Evolutionary conservation across 2,888 invertebrate species (phyloP), one percentile per base, ranked within the genome.

Genomic region (Limenitis camilla): DNA sequence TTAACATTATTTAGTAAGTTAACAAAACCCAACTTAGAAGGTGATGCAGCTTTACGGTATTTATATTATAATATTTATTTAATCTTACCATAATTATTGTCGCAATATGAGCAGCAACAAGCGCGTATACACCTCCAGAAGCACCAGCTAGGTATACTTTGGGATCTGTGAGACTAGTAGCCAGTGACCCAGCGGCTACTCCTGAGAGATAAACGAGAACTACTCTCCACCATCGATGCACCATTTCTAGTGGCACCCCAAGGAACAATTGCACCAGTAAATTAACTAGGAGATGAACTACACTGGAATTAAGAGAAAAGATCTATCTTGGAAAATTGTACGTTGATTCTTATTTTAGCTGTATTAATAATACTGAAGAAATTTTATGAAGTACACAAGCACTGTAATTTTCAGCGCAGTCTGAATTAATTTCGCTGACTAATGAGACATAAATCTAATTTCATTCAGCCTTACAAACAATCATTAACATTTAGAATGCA

Each of bases 171-270:
- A 96, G 89, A 5, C 94, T 94, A 7, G 95, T 95, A 4, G 93
- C 94, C 60, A 96, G 88, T 0, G 95, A 95, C 4, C 96, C 96
- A 1, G 96, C 96, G 0, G 93, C 77, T 0, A 96, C 96, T 0
- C 96, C 96, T 0, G 94, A 92, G 36, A 94, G 72, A 76, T 97
- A 97, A 31, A 97, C 93, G 8, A 93, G 79, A 0, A 93, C 86
- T 5, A 99, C 94, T 44, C 98, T 89, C 96, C 97, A 97, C 93
- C 96, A 96, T 61, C 93, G 92, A 78, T 99, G 98, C 0, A 98
- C 98, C 92, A 99, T 93, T 83, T 99, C 99, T 56, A 99, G 80
- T 0, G 98, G 97, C 7, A 98, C 91, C 0, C 99, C 99, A 52
- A 99, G 89, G 76, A 98, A 90, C 54, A 99, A 87, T 78, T 99